phyloP scores from a whole-genome alignment of 2,113 vertebrate genomes.

The Callithrix jacchus region DNA sequence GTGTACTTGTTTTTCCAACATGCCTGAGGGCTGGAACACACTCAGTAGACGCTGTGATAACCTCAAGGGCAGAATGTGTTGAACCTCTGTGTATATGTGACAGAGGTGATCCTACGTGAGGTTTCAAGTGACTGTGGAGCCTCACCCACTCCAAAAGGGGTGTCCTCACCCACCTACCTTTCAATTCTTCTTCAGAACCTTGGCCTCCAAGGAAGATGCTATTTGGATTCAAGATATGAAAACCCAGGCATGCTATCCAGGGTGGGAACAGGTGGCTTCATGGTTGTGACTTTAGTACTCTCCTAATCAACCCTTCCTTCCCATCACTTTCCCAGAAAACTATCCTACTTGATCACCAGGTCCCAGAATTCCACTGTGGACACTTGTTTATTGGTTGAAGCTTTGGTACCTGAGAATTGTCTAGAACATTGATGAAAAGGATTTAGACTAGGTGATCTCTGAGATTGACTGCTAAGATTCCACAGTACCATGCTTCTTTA shows the following conservation, averaged over 20 bases:
- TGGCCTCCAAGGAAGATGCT: not conserved
- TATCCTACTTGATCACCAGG: not conserved
- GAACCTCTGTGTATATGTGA: not conserved
- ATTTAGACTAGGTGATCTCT: not conserved
- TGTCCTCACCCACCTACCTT: not conserved
- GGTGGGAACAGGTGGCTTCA: not conserved
- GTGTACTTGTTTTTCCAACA: not conserved
- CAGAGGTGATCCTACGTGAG: not conserved
- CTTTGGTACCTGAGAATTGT: not conserved
- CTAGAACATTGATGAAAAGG: not conserved
- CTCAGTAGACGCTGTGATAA: not conserved
- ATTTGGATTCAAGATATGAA: not conserved
- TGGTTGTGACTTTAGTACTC: not conserved
- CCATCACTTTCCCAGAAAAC: not conserved
- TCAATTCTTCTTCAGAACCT: not conserved
- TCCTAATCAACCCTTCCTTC: not conserved
- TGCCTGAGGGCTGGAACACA: rapidly evolving
- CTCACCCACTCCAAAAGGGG: not conserved
- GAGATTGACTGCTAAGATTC: not conserved
- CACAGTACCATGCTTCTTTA: not conserved
- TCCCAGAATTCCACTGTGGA: not conserved
- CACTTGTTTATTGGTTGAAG: not conserved
- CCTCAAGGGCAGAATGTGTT: not conserved
- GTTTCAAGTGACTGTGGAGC: not conserved
- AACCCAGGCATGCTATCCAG: not conserved